phyloP scores from a whole-genome alignment of 1,140 invertebrate genomes.

The Drosophila nasuta region DNA sequence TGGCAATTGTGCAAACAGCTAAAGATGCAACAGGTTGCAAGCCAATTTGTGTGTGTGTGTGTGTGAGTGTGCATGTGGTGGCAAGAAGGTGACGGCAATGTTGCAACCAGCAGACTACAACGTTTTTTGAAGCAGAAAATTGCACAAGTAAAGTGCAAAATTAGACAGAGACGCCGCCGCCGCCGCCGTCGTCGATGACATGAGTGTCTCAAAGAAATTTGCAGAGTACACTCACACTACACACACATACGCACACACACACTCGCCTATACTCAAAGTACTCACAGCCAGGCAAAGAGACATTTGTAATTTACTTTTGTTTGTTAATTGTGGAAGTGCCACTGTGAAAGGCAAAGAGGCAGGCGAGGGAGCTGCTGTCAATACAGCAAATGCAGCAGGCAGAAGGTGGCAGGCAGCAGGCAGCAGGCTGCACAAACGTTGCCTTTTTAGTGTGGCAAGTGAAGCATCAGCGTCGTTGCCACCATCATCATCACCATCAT shows the following conservation, averaged over 20 bases:
- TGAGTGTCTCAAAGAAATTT: slow-evolving; percentile 52
- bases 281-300: slow-evolving; percentile 11
- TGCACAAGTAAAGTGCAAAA: slow-evolving; percentile 67
- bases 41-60: slow-evolving; percentile 30
- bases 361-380: neutral
- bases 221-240: slow-evolving; percentile 11
- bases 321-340: slow-evolving; percentile 50
- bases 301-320: slow-evolving; percentile 59
- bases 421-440: neutral
- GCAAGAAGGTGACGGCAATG: neutral
- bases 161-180: slow-evolving; percentile 43
- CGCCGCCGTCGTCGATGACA: neutral
- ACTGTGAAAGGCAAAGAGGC: slow-evolving; percentile 2
- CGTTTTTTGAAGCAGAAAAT: slow-evolving; percentile 58
- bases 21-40: slow-evolving; percentile 49
- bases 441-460: slow-evolving; percentile 7
- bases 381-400: neutral
- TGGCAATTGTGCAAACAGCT: slow-evolving; percentile 57
- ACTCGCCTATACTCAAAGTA: slow-evolving; percentile 4
- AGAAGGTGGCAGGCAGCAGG: neutral
- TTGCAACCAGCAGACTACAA: slow-evolving; percentile 38
- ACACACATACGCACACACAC: slow-evolving; percentile 24
- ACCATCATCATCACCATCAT: neutral
- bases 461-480: neutral
- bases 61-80: slow-evolving; percentile 17